Evolutionary conservation across 2,113 vertebrate species (phyloP).

Genomic region (Pseudorhombus dupliciocellatus): DNA sequence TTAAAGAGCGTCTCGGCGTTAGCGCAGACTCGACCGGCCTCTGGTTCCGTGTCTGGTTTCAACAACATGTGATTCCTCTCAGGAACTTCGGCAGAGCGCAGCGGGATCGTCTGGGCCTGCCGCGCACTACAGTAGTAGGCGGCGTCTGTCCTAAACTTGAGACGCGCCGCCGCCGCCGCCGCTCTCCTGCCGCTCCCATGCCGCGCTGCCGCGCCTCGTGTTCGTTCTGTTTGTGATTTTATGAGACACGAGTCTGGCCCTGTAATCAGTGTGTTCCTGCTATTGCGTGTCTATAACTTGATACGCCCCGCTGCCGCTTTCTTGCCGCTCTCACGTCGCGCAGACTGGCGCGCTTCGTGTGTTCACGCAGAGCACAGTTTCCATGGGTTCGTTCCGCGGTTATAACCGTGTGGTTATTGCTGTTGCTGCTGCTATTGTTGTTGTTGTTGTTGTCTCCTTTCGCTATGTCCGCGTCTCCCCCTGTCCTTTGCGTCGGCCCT

Average conservation of each 20-base stretch:
- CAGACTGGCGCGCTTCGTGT: conserved; percentile 12
- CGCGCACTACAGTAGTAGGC: too few species aligned
- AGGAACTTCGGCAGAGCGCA: conserved; percentile 37
- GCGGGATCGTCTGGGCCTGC: too few species aligned
- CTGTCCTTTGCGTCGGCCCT: conserved; percentile 48
- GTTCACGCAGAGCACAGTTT: neutral
- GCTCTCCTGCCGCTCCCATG: neutral
- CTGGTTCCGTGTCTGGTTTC: too few species aligned
- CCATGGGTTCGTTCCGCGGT: neutral
- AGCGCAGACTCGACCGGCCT: conserved; percentile 20
- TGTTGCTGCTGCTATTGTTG: neutral
- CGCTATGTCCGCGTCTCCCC: conserved; percentile 6
- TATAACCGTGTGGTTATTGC: neutral
- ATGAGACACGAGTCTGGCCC: too few species aligned
- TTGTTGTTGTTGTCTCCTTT: neutral
- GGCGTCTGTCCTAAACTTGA: neutral
- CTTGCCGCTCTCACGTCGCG: neutral
- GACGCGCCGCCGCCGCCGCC: neutral
- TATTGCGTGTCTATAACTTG: conserved; percentile 60
- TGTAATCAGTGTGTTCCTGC: neutral
- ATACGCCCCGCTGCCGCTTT: conserved; percentile 44
- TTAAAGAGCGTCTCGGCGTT: conserved; percentile 47
- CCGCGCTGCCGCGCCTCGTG: neutral
- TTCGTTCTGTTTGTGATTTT: neutral
- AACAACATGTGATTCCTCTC: neutral